Conservation (phyloP, 2,797 vertebrate species). For the Arctocebus calabarensis region DNA sequence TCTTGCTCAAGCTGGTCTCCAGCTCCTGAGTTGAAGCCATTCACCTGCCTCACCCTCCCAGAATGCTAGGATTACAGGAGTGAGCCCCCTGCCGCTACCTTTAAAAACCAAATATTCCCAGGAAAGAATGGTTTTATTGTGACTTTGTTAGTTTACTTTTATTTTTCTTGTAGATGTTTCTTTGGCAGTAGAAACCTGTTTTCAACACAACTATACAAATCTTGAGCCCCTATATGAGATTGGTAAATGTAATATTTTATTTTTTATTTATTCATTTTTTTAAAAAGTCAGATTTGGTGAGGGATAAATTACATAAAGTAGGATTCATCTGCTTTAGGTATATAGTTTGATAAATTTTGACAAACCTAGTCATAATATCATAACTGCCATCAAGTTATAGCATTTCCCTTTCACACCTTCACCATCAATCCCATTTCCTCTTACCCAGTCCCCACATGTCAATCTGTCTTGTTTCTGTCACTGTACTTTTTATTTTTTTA, state of each 20-base stretch:
- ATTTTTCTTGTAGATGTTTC: conserved; percentile 15
- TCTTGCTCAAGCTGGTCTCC: too few species aligned
- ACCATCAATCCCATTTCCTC: neutral
- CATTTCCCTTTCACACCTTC: neutral
- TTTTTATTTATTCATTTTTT: neutral
- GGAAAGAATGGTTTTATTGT: neutral
- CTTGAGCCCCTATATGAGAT: neutral
- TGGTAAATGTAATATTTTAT: neutral
- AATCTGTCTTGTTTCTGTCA: neutral
- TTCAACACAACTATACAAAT: neutral
- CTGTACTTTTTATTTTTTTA: neutral
- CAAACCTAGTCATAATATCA: neutral
- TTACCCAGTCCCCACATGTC: neutral
- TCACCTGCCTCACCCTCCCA: too few species aligned
- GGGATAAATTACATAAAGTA: neutral
- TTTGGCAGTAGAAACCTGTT: neutral
- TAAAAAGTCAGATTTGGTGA: neutral
- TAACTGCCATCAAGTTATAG: neutral
- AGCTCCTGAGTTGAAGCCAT: too few species aligned
- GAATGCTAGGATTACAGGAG: too few species aligned
- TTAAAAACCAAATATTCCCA: neutral
- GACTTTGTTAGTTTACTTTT: neutral
- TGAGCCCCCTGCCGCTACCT: neutral
- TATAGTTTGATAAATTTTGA: conserved; percentile 27
- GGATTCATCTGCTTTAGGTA: neutral